These are phyloP conservation scores for Yasuhikotakia modesta DNA, from an alignment of 2,797 vertebrate species.

Conservation along the genomic window DNA sequence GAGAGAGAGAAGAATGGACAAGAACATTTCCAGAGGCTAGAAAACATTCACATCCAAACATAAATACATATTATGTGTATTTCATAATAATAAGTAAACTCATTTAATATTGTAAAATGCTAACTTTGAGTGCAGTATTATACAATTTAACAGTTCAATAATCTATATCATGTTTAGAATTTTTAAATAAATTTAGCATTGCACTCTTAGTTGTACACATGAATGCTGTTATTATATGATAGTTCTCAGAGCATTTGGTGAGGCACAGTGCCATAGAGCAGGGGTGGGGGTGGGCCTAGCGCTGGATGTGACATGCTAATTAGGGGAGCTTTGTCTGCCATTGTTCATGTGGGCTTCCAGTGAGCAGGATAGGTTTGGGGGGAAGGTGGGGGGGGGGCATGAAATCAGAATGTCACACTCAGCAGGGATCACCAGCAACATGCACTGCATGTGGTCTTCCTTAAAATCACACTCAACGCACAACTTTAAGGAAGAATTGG, in stretches of 20 bases:
- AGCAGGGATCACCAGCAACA: constrained; percentile 62
- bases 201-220: constrained; percentile 34
- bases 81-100: too few species aligned
- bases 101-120: not conserved
- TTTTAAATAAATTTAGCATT: too few species aligned
- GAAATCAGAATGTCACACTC: constrained; percentile 63
- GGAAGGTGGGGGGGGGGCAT: constrained; percentile 40
- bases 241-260: constrained; percentile 43
- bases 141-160: not conserved
- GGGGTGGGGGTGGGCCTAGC: constrained; percentile 38
- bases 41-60: not conserved
- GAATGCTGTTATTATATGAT: constrained; percentile 54
- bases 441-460: constrained; percentile 54
- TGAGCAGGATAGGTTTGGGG: constrained; percentile 49
- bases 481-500: constrained; percentile 33
- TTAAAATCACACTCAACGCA: constrained; percentile 16
- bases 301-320: constrained; percentile 60
- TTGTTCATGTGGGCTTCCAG: constrained; percentile 49
- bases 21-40: not conserved
- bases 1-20: not conserved
- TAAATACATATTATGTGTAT: too few species aligned
- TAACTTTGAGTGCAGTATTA: not conserved
- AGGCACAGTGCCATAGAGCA: constrained; percentile 37
- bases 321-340: constrained; percentile 58
- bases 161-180: not conserved